Evolutionary conservation across 2,113 vertebrate genomes (phyloP), one percentile per base, ranked within the genome.

Genomic region (Dissostichus mawsoni): DNA sequence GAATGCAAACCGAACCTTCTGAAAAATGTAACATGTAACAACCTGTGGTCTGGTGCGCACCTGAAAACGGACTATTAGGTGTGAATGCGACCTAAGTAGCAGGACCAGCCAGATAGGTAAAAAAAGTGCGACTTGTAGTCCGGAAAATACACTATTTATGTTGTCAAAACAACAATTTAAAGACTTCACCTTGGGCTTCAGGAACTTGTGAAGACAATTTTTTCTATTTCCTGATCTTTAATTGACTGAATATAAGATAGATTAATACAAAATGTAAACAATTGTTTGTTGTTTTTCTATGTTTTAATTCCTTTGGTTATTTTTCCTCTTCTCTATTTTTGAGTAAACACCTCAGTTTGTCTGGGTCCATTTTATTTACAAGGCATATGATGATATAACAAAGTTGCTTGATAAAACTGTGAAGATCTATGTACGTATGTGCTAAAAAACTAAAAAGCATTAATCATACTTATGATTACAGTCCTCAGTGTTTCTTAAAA

Each of bases 401-500:
- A 64, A 76, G 18, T 7, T 77, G 44, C 53, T 48, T 1, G 1
- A 20, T 17, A 33, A 56, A 53, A 20, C 44, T 11, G n/a, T 14
- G 52, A 57, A n/a, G 16, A 58, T 29, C 11, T 52, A 23, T 9
- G 13, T 17, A 14, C 1, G 11, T 17, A 41, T 55, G 44, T 41
- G 53, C 20, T 18, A 44, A 66, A 66, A 41, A 25, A 20, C 36
- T 41, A 58, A 58, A 25, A 58, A 9, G 16, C 36, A 41, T 18
- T 17, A 8, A 8, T 16, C 50, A 51, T 51, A 51, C 16, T 51
- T 51, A 25, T 63, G 55, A 9, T 44, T 59, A 20, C 11, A 48
- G 76, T 57, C 44, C 36, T 44, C 48, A 2, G 65, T 18, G 52
- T 14, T 78, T 50, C 62, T 76, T 70, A 64, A 86, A 41, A 83